phyloP scores from a whole-genome alignment of 2,797 vertebrate species.

The Hephaestus fuliginosus region DNA sequence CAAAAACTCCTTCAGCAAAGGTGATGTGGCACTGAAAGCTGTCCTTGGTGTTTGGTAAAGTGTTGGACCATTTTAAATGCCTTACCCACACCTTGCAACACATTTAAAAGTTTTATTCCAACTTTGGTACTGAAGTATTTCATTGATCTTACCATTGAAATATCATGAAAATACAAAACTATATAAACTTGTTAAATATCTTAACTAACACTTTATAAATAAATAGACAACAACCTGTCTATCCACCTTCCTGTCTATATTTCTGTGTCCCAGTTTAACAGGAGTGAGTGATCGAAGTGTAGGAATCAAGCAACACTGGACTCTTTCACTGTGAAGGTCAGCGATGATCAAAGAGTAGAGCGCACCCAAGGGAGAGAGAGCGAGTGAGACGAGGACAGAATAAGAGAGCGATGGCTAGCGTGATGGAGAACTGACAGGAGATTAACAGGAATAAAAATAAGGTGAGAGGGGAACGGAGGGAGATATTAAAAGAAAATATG shows the following conservation, averaged over 20 bases:
- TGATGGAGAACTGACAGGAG: constrained; percentile 42
- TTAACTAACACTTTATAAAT: neutral
- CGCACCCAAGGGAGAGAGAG: constrained; percentile 13
- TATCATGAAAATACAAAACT: neutral
- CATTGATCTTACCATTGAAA: neutral
- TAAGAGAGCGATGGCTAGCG: constrained; percentile 14
- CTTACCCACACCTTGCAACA: neutral
- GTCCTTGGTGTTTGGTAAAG: neutral
- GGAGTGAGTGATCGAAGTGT: neutral
- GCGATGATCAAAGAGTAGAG: constrained; percentile 28
- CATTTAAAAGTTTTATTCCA: neutral
- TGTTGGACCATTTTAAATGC: neutral
- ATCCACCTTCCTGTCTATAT: neutral
- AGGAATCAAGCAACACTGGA: constrained; percentile 29
- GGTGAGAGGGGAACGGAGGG: constrained; percentile 26
- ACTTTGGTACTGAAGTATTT: neutral
- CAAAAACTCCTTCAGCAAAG: neutral
- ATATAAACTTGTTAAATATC: neutral
- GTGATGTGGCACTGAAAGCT: neutral
- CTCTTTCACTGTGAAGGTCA: constrained; percentile 46
- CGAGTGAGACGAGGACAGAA: constrained; percentile 25
- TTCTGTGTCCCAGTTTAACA: neutral
- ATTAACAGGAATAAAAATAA: constrained; percentile 48
- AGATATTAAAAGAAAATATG: constrained; percentile 43
- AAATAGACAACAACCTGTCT: neutral